These are phyloP conservation scores for Cryptocheilus praepositus DNA, from an alignment of 2,888 invertebrate species.

Conservation along the genomic window DNA sequence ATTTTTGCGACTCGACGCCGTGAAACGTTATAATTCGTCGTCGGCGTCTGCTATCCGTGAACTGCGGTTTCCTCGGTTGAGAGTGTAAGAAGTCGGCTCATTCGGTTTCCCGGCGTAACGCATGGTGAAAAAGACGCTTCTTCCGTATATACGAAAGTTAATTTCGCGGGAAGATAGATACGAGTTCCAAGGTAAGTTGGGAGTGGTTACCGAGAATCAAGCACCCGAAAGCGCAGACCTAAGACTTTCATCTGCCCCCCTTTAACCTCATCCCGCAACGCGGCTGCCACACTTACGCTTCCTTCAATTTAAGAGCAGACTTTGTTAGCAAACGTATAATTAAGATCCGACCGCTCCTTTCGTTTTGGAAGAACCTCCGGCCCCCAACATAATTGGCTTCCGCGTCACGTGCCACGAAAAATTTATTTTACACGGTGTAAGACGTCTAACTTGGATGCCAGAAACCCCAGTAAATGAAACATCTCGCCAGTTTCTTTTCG, in stretches of 20 bases:
- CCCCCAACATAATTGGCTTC: constrained; percentile 5
- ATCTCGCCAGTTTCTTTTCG: not conserved
- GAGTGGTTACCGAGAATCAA: constrained; percentile 25
- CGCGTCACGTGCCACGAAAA: too few relatives aligned
- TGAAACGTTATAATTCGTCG: too few relatives aligned
- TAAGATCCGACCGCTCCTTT: constrained; percentile 21
- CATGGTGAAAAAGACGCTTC: not conserved
- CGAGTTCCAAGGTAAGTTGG: constrained; percentile 16
- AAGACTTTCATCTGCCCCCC: constrained; percentile 1
- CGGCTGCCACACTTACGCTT: constrained; percentile 24
- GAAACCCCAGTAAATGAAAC: not conserved
- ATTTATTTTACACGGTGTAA: not conserved
- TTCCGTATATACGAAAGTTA: constrained; percentile 17
- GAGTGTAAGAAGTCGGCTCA: too few relatives aligned
- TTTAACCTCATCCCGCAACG: not conserved
- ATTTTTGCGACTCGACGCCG: too few relatives aligned
- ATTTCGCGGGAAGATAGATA: constrained; percentile 17
- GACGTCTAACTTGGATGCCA: not conserved
- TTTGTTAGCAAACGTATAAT: constrained; percentile 46
- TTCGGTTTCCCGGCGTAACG: too few relatives aligned
- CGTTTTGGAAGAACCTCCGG: not conserved
- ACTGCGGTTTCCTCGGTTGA: too few relatives aligned
- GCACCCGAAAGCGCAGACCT: constrained; percentile 24
- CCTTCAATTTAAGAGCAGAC: constrained; percentile 33
- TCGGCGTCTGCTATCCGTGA: too few relatives aligned